Evolutionary conservation across 2,797 vertebrate genomes (phyloP).

Genomic region (Pangasius mekongensis): DNA sequence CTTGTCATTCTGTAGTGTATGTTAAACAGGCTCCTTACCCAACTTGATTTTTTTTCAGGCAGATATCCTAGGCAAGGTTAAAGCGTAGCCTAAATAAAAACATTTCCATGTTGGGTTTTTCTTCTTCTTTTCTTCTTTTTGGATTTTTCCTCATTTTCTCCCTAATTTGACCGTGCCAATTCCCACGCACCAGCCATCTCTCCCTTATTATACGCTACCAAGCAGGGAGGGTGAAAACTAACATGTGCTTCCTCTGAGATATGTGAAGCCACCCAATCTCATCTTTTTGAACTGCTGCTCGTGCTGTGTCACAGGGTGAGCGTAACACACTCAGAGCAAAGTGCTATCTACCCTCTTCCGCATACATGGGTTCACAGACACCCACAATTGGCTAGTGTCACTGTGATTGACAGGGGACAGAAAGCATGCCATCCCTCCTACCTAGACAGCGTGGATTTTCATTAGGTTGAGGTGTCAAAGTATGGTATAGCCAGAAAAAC

Average conservation of each 20-base stretch:
- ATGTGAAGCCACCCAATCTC: neutral
- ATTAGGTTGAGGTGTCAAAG: neutral
- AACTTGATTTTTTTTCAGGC: neutral
- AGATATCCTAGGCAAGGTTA: neutral
- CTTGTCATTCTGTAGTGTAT: neutral
- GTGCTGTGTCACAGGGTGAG: neutral
- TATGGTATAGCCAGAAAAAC: neutral
- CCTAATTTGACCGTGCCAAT: neutral
- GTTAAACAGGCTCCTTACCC: neutral
- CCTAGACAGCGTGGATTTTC: neutral
- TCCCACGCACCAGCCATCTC: neutral
- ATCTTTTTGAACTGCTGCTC: neutral
- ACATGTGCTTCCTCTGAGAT: neutral
- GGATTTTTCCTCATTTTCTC: neutral
- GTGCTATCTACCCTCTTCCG: neutral
- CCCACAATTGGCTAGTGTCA: neutral
- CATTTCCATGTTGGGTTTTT: neutral
- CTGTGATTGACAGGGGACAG: neutral
- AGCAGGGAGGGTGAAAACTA: neutral
- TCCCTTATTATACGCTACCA: neutral
- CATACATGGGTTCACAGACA: neutral
- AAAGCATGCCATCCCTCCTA: neutral
- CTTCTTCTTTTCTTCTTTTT: neutral
- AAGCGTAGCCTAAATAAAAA: neutral
- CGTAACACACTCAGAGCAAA: neutral